A percentile compares a stretch with the other conserved stretches of the same genome.
Evolutionary conservation across 2,888 invertebrate genomes (phyloP).

Genomic region (Epirrhoe tristata): DNA sequence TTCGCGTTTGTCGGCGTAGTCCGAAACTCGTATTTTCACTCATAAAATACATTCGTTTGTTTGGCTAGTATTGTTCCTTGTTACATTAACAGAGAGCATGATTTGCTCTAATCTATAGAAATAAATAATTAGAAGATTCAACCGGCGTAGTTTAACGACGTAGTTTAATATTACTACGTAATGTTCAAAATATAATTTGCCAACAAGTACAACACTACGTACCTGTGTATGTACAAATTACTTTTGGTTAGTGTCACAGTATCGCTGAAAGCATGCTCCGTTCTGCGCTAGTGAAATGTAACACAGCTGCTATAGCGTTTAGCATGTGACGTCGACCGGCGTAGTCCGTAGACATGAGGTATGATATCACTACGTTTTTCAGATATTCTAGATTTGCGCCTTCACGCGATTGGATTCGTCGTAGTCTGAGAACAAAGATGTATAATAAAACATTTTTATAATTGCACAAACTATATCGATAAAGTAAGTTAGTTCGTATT

Average conservation of each 20-base stretch:
- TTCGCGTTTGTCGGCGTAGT: conserved; percentile 13
- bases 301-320: conserved; percentile 94
- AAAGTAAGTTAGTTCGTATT: too few relatives aligned
- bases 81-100: conserved; percentile 5
- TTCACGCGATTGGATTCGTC: conserved; percentile 91
- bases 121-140: not conserved
- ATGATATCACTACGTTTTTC: conserved; percentile 95
- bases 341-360: conserved; percentile 88
- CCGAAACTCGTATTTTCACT: not conserved
- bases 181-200: too few relatives aligned
- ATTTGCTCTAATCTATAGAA: not conserved
- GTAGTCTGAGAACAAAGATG: conserved; percentile 75
- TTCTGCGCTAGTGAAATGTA: conserved; percentile 92
- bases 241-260: conserved; percentile 45
- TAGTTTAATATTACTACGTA: not conserved
- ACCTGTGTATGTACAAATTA: not conserved
- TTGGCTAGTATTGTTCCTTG: conserved; percentile 3
- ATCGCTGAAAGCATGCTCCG: conserved; percentile 74
- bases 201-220: not conserved
- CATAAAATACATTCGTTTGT: not conserved
- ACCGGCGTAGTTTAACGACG: not conserved
- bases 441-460: not conserved
- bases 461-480: too few relatives aligned
- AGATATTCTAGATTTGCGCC: conserved; percentile 95
- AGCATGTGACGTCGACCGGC: conserved; percentile 92